Evolutionary conservation across 2,797 vertebrate genomes (phyloP), one percentile per base, ranked within the genome.

Genomic region (Diplodus sargus): DNA sequence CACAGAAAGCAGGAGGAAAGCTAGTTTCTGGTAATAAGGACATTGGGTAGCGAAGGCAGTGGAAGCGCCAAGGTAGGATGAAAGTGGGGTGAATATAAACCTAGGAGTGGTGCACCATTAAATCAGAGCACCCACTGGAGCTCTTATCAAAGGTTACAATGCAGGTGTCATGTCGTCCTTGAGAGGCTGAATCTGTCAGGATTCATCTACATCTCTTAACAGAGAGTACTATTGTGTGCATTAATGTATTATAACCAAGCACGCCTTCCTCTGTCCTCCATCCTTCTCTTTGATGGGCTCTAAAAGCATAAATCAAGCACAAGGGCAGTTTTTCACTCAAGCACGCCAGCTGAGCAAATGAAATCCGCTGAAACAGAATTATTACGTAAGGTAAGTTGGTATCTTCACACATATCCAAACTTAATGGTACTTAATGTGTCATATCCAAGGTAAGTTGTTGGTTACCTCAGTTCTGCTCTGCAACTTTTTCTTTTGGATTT

Each of bases 201-300:
- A 78, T 78, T 74, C 77, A 82, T 81, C 48, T 59, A 52, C 83
- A 80, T 61, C 30, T 70, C 82, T 89, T 42, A 43, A 42, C 69
- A 72, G 61, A 86, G 84, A 58, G 85, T 65, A 65, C 78, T 71
- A 34, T 66, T 69, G 78, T 84, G 81, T 70, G 65, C 81, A 71
- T 88, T 91, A 88, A 86, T 90, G 83, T 74, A 56, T 87, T 87
- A 86, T 60, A 87, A 22, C 70, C 11, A 20, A 70, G 62, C 73
- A 80, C 23, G 22, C 45, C 80, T 82, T 85, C 73, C 39, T 71
- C 54, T 76, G 34, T 68, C 65, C 63, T 83, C 74, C 34, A 72
- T 30, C 15, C 52, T 47, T 76, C 70, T 65, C 52, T 78, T 65
- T 63, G 70, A 90, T 74, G 70, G 73, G 60, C 81, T 82, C 76